phyloP scores from a whole-genome alignment of 2,888 invertebrate species.

The Chrysolina americana region DNA sequence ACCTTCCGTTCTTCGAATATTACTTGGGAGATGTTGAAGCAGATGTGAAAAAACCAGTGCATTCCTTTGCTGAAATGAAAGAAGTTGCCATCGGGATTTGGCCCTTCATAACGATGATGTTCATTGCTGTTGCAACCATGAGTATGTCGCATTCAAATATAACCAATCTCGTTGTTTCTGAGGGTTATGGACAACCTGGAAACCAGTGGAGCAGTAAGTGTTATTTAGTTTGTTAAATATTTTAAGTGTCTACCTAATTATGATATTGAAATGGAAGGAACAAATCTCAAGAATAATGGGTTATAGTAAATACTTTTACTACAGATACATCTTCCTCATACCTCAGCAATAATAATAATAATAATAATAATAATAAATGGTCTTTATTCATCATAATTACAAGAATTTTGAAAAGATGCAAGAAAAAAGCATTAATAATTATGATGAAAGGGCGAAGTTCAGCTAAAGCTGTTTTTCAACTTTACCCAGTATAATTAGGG shows the following conservation, averaged over 20 bases:
- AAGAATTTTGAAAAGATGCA: too few relatives aligned
- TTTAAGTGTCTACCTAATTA: not conserved
- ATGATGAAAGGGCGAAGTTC: too few relatives aligned
- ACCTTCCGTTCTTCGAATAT: conserved; percentile 19
- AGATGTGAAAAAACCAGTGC: not conserved
- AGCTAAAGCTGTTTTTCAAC: too few relatives aligned
- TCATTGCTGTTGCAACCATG: conserved; percentile 37
- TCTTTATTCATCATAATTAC: too few relatives aligned
- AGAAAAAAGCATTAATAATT: too few relatives aligned
- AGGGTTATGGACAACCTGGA: conserved; percentile 46
- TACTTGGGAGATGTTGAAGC: conserved; percentile 20
- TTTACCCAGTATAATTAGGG: too few relatives aligned
- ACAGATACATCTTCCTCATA: too few relatives aligned
- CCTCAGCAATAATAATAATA: too few relatives aligned
- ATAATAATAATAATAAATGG: too few relatives aligned
- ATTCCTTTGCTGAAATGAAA: conserved; percentile 21
- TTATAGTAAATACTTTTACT: too few relatives aligned
- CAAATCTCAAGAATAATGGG: not conserved
- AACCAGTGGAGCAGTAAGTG: conserved; percentile 50
- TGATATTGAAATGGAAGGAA: not conserved
- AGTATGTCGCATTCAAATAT: conserved; percentile 48
- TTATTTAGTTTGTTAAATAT: not conserved
- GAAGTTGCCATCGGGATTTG: conserved; percentile 41
- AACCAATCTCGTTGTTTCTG: conserved; percentile 52
- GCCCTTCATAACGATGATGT: conserved; percentile 43